Percentiles rank a stretch among this genome's conserved stretches.
Evolutionary conservation across 1,140 invertebrate species (phyloP).

Genomic region (Matsumurasca onukii): DNA sequence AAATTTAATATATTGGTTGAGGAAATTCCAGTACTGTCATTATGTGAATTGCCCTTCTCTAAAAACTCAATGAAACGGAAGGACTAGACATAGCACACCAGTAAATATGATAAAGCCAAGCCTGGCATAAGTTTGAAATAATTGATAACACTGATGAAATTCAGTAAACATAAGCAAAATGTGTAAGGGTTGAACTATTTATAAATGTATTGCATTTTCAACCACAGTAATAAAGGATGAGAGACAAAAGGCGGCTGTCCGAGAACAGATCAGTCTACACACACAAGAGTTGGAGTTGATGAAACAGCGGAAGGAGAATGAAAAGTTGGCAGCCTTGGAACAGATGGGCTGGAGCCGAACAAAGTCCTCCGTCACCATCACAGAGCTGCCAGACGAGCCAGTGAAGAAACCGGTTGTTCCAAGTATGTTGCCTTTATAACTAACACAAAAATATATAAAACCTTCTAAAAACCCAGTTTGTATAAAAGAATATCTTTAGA

Average conservation of each 20-base stretch:
- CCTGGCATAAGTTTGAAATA: not conserved
- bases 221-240: constrained; percentile 2
- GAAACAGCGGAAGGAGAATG: not conserved
- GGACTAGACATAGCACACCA: too few species aligned
- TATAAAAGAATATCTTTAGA: too few species aligned
- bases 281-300: constrained; percentile 4
- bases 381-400: not conserved
- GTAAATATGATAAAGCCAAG: too few species aligned
- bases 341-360: not conserved
- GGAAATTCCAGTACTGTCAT: too few species aligned
- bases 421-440: too few species aligned
- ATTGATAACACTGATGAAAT: not conserved
- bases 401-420: too few species aligned
- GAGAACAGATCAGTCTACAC: constrained; percentile 18
- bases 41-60: too few species aligned
- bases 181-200: not conserved
- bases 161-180: not conserved
- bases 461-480: too few species aligned
- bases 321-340: not conserved
- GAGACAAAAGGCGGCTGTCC: not conserved
- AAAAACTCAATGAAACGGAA: too few species aligned
- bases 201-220: not conserved
- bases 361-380: not conserved
- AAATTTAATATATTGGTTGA: too few species aligned
- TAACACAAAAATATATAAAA: too few species aligned